Evolutionary conservation across 2,888 invertebrate genomes (phyloP), one percentile per base, ranked within the genome.

Genomic region (Bunonema sp.): DNA sequence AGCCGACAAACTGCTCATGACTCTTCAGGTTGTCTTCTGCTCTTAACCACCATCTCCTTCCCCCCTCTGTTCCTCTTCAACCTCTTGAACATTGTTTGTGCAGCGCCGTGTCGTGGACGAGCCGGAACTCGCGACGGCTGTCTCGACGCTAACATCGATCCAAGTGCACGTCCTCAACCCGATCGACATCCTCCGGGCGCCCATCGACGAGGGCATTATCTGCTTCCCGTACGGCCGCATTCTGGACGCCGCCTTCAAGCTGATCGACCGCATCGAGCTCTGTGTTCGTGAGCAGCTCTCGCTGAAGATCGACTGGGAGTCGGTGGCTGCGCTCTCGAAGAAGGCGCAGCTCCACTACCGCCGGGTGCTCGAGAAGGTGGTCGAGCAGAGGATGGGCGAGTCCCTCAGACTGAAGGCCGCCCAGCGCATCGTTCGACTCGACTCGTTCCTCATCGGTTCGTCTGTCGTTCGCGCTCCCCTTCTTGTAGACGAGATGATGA

Each of bases 91-190:
- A n/a, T n/a, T n/a, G n/a, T n/a, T n/a, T n/a, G n/a, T n/a, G n/a
- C n/a, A 32, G 10, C 32, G 12, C 16, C 15, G 12, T 32, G 8
- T n/a, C 15, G 8, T 32, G 16, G 15, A 15, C 16, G 10, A 32
- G 32, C 15, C 12, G 12, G 28, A 26, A 10, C 8, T 10, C 28
- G 12, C 8, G 12, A 26, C 8, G 12, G 28, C 8, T 12, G 8
- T 26, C 12, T 26, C 12, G 8, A 26, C 12, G 28, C 28, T 10
- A 26, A 26, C 12, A n/a, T 31, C 12, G 31, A 31, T 54, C 26
- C 60, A 64, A 42, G 61, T 64, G 4, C 61, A 64, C 40, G 57
- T 65, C 33, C 44, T 64, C 29, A 64, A 64, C 42, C 61, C 60
- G 5, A 61, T 64, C 7, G 64, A 64, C 45, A 47, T 59, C 12